Evolutionary conservation across 2,888 invertebrate genomes (phyloP), one percentile per base, ranked within the genome.

Genomic region (Melolontha melolontha): DNA sequence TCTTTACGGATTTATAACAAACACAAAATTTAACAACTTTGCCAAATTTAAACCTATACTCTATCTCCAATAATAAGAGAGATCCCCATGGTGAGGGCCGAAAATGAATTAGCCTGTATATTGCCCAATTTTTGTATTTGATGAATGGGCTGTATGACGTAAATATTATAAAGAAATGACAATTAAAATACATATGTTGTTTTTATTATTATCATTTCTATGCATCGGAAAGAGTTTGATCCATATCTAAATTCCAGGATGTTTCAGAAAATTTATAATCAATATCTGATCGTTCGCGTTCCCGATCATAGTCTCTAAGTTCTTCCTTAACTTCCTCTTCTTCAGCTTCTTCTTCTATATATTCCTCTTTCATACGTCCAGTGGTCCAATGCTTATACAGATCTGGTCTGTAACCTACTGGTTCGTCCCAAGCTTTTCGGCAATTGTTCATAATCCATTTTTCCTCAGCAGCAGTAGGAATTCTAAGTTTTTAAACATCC

Each of bases 381-480:
- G 73, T 74, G 1, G 76, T 83, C 86, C 87, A 88, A 69, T 85
- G 78, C 75, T 88, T 87, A 74, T 87, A 88, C 7, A 89, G 76
- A 11, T 86, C 83, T 0, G 80, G 80, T 0, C 83, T 82, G 66
- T 87, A 87, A 0, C 90, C 90, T 0, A 87, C 80, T 7, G 86
- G 84, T 64, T 84, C 81, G 44, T 87, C 86, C 76, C 87, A 87
- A 34, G 85, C 86, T 50, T 85, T 87, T 40, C 91, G 86, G 77
- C 91, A 92, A 73, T 89, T 87, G 6, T 85, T 83, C 34, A 85
- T 74, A 69, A 92, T 91, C 91, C 91, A 92, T 67, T 85, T 81
- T 73, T 87, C 87, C 75, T 90, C 89, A 5, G 79, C 80, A 8
- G 82, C 76, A 52, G 81, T 83, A 16, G 89, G 87, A 41, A 87